Conservation (phyloP, 2,113 vertebrate genomes). For the Tonatia bakeri region DNA sequence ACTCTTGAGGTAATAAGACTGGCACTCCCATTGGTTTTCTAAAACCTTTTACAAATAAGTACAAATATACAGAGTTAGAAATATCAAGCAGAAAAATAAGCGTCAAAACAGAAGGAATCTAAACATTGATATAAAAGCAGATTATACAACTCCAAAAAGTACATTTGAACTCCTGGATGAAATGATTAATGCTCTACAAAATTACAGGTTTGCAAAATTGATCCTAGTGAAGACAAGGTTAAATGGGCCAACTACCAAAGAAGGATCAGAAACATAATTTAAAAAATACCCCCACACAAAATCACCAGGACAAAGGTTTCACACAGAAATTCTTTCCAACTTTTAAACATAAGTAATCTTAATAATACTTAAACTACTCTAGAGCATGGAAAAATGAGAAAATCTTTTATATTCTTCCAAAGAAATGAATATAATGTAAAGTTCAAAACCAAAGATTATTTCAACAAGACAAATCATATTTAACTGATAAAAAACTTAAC, state of each 20-base stretch:
- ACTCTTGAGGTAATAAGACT: neutral
- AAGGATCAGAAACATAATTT: neutral
- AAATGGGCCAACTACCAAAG: neutral
- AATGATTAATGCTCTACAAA: neutral
- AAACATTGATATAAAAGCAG: neutral
- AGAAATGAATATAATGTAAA: neutral
- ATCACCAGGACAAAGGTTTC: neutral
- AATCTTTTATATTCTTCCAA: neutral
- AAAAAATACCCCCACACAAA: neutral
- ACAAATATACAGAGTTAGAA: neutral
- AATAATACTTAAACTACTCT: neutral
- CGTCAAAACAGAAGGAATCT: neutral
- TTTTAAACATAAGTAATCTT: neutral
- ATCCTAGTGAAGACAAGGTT: neutral
- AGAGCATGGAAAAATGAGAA: neutral
- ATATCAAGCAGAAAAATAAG: neutral
- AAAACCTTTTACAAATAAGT: neutral
- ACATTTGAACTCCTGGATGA: neutral
- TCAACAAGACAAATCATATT: neutral
- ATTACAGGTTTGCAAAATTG: neutral
- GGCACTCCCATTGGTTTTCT: neutral
- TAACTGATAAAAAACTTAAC: neutral
- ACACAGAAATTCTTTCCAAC: neutral
- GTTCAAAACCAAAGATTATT: neutral
- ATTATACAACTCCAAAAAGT: neutral